phyloP scores from a whole-genome alignment of 2,113 vertebrate species.

The Pseudopodoces humilis region DNA sequence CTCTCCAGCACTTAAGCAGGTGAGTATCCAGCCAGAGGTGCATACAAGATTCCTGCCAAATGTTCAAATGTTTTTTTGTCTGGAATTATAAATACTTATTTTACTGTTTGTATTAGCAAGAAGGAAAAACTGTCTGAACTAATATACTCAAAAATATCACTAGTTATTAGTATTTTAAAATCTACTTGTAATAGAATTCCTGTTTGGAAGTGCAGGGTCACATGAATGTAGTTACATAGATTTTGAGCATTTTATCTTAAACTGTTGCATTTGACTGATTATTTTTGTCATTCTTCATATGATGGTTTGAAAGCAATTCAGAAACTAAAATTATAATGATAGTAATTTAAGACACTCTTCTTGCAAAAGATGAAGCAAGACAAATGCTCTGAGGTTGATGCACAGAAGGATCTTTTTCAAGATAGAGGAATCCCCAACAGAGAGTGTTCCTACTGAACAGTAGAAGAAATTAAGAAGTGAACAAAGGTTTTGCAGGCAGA shows the following conservation, averaged over 20 bases:
- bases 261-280: neutral
- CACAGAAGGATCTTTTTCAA: neutral
- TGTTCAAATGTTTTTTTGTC: neutral
- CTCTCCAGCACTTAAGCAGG: constrained; percentile 95
- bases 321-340: neutral
- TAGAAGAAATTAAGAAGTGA: neutral
- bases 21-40: constrained; percentile 46
- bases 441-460: neutral
- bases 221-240: neutral
- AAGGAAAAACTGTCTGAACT: neutral
- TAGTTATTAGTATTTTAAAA: neutral
- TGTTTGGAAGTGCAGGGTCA: neutral
- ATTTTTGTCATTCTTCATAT: neutral
- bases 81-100: neutral
- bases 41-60: neutral
- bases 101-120: neutral
- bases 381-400: neutral
- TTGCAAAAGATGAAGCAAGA: neutral
- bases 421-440: neutral
- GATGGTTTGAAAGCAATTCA: neutral
- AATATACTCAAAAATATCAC: neutral
- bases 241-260: neutral
- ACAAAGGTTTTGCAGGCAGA: neutral
- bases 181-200: neutral
- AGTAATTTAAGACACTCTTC: neutral